phyloP scores from a whole-genome alignment of 2,113 vertebrate species.

The Prionailurus viverrinus region DNA sequence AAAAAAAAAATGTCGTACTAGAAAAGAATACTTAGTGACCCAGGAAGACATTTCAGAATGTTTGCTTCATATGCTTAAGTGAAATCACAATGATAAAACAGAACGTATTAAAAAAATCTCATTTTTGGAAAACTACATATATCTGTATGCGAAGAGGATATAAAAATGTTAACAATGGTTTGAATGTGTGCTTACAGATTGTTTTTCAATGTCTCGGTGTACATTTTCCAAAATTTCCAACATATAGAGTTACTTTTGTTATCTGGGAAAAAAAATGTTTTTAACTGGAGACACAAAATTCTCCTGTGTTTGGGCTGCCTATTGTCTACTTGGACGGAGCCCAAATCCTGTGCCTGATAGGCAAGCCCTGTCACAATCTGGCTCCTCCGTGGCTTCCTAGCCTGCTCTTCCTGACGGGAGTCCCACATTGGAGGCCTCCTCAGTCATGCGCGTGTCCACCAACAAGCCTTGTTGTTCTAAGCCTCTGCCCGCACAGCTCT shows the following conservation, averaged over 20 bases:
- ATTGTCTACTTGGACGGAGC: neutral
- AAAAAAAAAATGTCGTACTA: neutral
- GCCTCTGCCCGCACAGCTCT: neutral
- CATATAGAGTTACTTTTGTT: conserved; percentile 28
- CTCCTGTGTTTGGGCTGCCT: conserved; percentile 36
- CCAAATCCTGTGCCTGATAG: neutral
- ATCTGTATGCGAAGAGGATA: neutral
- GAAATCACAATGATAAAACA: conserved; percentile 21
- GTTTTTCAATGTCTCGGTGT: neutral
- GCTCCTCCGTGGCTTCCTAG: neutral
- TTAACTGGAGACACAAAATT: neutral
- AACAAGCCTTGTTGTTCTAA: neutral
- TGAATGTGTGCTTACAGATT: neutral
- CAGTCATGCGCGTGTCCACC: neutral
- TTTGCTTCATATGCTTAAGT: neutral
- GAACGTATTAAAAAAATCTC: neutral
- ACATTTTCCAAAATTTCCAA: conserved; percentile 9
- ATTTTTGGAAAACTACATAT: conserved; percentile 7
- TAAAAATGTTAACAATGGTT: conserved; percentile 21
- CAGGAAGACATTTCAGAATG: conserved; percentile 9
- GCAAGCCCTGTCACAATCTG: neutral
- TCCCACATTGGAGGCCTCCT: rapidly evolving
- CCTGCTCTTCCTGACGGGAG: neutral
- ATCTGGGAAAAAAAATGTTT: conserved; percentile 45
- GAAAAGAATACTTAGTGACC: conserved; percentile 17